Base-by-base conservation (phyloP, 2,888 invertebrate genomes). In the Boloria selene region DNA sequence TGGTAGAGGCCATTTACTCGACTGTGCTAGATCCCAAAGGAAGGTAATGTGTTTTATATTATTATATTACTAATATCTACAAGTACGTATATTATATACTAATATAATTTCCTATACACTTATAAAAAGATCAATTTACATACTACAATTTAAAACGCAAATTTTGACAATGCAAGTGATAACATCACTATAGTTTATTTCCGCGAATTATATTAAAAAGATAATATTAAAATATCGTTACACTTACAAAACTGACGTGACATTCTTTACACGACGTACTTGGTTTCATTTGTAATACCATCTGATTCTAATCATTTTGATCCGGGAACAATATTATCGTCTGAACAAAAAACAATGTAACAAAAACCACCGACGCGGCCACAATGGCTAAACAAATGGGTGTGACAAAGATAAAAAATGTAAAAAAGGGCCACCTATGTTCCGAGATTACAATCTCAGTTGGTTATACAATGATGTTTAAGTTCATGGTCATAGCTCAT, bases 311-410 rank as follows among this genome's bases (percentile, higher is more conserved):
- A 85, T 86, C 85, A 77, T 72, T 75, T 79, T 78, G 80, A 78
- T 79, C 77, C 78, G 77, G 81, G 82, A 82, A 87, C 86, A 86
- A 86, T 86, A 85, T 84, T 84, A 86, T 86, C 87, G 82, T 80
- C 79, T 75, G 77, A 75, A 78, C 75, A 75, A 78, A 74, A 82
- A 81, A 81, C 69, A 78, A 75, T 72, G 76, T 75, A 79, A 79
- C 75, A 74, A 77, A 77, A 72, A 74, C 70, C 75, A 79, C 73
- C 75, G 79, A 79, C 76, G 76, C 77, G 68, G 69, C 71, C 72
- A 83, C 83, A 83, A 82, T 82, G 78, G 80, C 71, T 72, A 76
- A 79, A 85, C 77, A 78, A 81, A 82, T 77, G 79, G 75, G 81
- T 76, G 77, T 73, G 78, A 77, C 74, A 68, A 70, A 75, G 69